Conservation (phyloP, 2,113 vertebrate species). For the Phasianus colchicus region DNA sequence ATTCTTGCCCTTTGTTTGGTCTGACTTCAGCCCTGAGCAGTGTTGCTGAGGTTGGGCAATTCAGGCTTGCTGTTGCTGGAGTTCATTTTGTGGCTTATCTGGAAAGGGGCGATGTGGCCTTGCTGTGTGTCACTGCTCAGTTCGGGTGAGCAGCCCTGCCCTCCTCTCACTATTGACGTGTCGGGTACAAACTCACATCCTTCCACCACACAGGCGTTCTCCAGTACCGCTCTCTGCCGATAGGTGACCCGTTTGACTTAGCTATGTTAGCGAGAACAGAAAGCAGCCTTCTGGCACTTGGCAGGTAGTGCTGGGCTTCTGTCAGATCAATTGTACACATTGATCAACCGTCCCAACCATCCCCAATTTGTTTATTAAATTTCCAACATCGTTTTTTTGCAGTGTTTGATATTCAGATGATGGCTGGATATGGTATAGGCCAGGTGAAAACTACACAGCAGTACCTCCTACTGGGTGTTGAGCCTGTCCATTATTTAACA, state of each 20-base stretch:
- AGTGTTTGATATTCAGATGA: background rate
- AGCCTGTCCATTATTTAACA: background rate
- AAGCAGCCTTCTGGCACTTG: background rate
- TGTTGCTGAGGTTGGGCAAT: background rate
- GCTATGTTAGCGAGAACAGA: background rate
- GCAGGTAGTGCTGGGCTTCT: background rate
- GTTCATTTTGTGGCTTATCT: background rate
- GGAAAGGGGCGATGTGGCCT: background rate
- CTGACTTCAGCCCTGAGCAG: background rate
- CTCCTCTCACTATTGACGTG: rapidly evolving
- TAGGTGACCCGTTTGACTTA: rapidly evolving
- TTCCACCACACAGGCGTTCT: background rate
- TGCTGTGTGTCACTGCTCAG: rapidly evolving
- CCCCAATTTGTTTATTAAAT: background rate
- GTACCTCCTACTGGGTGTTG: background rate
- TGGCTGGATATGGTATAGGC: background rate
- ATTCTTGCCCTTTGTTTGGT: background rate
- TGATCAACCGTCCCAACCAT: background rate
- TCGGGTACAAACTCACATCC: rapidly evolving
- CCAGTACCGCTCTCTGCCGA: background rate
- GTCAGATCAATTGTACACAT: background rate
- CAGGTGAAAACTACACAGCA: background rate
- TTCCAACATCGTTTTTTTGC: background rate
- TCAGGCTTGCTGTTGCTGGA: background rate
- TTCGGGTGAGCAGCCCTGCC: background rate